Base-by-base conservation (phyloP, 2,888 invertebrate species). In the Antheraea assamensis region DNA sequence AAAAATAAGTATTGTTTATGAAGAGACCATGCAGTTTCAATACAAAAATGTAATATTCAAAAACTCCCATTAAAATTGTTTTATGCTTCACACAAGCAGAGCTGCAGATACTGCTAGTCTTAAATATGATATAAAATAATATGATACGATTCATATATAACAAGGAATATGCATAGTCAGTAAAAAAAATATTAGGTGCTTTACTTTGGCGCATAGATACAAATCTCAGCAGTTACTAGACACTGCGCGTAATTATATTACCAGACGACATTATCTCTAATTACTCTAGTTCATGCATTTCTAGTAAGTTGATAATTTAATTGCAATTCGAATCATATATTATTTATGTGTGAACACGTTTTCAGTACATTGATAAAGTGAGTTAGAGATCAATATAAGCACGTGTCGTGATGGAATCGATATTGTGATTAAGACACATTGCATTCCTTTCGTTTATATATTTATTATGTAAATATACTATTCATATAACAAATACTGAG, bases 251-350 rank as follows among this genome's bases (percentile, higher is more conserved):
- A 58, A 55, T 55, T 55, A 55, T 27, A 27, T 64, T 27, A 64
- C n/a, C n/a, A 68, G 68, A 68, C 35, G 68, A 15, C 35, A 68
- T 19, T 68, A 68, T 68, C 68, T n/a, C 31, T 35, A 68, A 35
- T 68, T 68, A 68, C 68, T n/a, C 35, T 15, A 68, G 68, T 64
- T 64, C 61, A 64, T 30, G 35, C 68, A 35, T 68, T 68, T 68
- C 68, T 35, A 68, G 15, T 68, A 24, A 64, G 61, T 19, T 10
- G 61, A 64, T 30, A 64, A 15, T 64, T 30, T 64, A 64, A 64
- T 64, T 17, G 30, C 30, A 30, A 30, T 64, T 5, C 3, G 27
- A 64, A 30, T 64, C 30, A 64, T 64, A 30, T 64, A 64, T 64
- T 64, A 58, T 58, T 42, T 64, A 5, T 30, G 30, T 27, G 17